Base-by-base conservation (phyloP, 2,888 invertebrate genomes). In the Calameuta idolon region DNA sequence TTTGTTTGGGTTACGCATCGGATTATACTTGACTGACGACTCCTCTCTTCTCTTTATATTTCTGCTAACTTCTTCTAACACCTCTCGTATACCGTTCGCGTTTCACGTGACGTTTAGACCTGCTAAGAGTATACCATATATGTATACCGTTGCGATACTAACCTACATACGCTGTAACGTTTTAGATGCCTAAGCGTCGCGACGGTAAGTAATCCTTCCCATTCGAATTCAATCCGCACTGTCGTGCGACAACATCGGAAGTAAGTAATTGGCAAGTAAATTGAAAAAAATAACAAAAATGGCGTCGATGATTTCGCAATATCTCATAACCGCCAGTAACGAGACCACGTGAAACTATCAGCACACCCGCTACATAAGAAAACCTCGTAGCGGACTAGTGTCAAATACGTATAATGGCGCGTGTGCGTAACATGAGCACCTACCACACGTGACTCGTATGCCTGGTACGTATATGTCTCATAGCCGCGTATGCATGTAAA, bases 131-230 rank as follows among this genome's bases (percentile, higher is more conserved):
- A 30, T 12, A 71, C 15, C 71, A 34, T 35, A 34, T 34, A 34
- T 35, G 11, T 34, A 35, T 31, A 84, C 84, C 84, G 84, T 87
- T 86, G 88, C 87, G 85, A 87, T 87, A 87, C 86, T 88, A 88
- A 88, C 88, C 88, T 87, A 88, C 85, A 88, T 88, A 82, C 3
- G 9, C 55, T 2, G 55, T 55, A 23, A 55, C 23, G 23, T 23
- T 55, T 55, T 55, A 55, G 55, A 55, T 2, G 55, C 0, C 5
- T 5, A 15, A 55, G 9, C 55, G 55, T 55, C 55, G 55, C 55
- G 23, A 55, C 9, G 23, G 40, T 40, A 40, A 40, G 40, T 15
- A 40, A 23, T 40, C 40, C 40, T 15, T 55, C 5, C 55, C 40
- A 9, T 9, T 55, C 2, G 5, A 5, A 23, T 15, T 9, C 9